Conservation (phyloP, 2,113 vertebrate genomes). For the Sebastes schlegelii region DNA sequence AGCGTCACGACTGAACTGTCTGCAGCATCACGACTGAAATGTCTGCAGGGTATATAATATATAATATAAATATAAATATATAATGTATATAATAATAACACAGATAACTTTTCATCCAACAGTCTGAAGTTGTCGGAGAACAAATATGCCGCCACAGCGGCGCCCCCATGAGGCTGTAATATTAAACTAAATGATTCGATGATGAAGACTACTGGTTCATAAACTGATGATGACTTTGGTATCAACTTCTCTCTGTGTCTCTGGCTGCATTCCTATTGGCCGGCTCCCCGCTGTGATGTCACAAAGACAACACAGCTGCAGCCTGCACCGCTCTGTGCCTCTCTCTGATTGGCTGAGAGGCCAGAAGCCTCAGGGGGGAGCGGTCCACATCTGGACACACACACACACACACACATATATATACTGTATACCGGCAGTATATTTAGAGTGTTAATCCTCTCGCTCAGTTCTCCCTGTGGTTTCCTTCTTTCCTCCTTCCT, state of each 20-base stretch:
- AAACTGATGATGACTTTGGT: neutral
- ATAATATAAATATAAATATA: too few relatives aligned
- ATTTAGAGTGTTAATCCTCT: neutral
- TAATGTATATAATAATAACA: too few relatives aligned
- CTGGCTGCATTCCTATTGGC: conserved; percentile 27
- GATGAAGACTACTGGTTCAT: neutral
- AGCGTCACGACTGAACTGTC: too few relatives aligned
- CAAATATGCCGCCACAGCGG: too few relatives aligned
- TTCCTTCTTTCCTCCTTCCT: neutral
- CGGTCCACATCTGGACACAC: conserved; percentile 33
- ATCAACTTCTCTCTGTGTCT: neutral
- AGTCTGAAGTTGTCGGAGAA: too few relatives aligned
- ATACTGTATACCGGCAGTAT: neutral
- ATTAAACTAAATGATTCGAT: too few relatives aligned
- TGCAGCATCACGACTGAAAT: too few relatives aligned
- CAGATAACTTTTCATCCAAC: too few relatives aligned
- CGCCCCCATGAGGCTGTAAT: too few relatives aligned
- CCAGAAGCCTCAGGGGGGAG: neutral
- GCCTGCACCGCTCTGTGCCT: neutral
- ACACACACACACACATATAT: neutral
- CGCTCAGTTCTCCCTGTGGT: neutral
- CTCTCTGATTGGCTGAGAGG: conserved; percentile 30
- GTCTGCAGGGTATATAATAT: too few relatives aligned
- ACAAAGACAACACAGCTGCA: conserved; percentile 53
- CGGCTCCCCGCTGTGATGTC: conserved; percentile 34